Evolutionary conservation across 2,113 vertebrate species (phyloP), one percentile per base, ranked within the genome.

Genomic region (Tor tambroides): DNA sequence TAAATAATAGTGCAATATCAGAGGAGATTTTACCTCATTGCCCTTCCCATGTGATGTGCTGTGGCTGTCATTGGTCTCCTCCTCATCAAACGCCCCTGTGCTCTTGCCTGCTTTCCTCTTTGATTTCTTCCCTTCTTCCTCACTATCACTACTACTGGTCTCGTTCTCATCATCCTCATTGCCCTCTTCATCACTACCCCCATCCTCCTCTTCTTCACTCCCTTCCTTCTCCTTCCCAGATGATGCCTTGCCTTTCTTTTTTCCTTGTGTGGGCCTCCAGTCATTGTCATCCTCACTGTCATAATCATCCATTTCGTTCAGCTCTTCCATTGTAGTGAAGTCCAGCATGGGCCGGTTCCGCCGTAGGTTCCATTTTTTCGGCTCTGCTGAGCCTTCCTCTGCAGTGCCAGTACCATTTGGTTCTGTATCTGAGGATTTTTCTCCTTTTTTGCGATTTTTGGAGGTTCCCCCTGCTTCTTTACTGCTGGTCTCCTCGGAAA

Each of bases 251-350:
- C 96, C 92, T 87, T 96, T 98, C 87, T 92, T 98, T 92, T 97
- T 98, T 14, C 91, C 97, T 3, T 94, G 95, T 4, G 96, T 93
- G 5, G 98, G 98, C 28, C 97, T 94, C 98, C 98, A 99, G 90
- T 99, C 98, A 26, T 99, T 99, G 90, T 99, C 98, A 51, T 99
- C 98, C 89, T 99, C 98, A 6, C 98, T 99, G 63, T 99, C 98
- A 11, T 99, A 99, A 92, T 99, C 98, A 86, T 99, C 98, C 96
- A 99, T 99, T 78, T 98, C 97, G 76, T 99, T 98, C 83, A 99
- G 94, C 21, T 99, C 97, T 92, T 98, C 98, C 96, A 99, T 99
- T 0, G 97, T 97, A 1, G 98, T 97, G 86, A 99, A 98, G 94
- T 99, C 98, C 90, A 99, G 91, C 86, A 98, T 93, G 0, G 97